Evolutionary conservation across 2,888 invertebrate genomes (phyloP), one percentile per base, ranked within the genome.

Genomic region (Trachelus tabidus): DNA sequence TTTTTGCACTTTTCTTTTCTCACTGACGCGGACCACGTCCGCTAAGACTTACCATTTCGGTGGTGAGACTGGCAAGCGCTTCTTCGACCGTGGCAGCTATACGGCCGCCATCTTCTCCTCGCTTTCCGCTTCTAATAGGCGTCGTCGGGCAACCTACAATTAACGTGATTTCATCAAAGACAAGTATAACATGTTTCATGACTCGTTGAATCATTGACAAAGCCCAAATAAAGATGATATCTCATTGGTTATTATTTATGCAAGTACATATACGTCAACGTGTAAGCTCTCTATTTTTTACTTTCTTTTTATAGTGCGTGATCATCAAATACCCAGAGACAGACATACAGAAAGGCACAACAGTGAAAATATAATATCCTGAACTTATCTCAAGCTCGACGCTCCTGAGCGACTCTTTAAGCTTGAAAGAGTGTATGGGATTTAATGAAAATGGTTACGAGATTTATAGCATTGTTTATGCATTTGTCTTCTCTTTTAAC

Each of bases 51-150:
- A 96, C 96, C 96, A 96, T 96, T 95, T 96, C 96, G 85, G 95
- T 95, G 88, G 96, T 96, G 88, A 96, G 94, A 92, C 95, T 96
- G 92, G 96, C 96, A 90, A 96, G 94, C 87, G 95, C 95, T 90
- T 94, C 94, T 91, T 95, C 95, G 86, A 95, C 94, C 73, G 94
- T 94, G 84, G 94, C 93, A 33, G 88, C 87, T 75, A 89, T 85
- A 82, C 88, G 88, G 80, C 88, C 88, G 34, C 88, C 87, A 77
- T 87, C 87, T 79, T 89, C 88, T 56, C 86, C 79, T 84, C 86
- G 86, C 69, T 89, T 88, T 79, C 83, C 88, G 69, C 89, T 89
- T 79, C 88, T 88, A 77, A 94, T 91, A 75, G 94, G 94, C 77
- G 94, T 94, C 77, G 95, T 94, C 81, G 94, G 95, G 90, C 94